These are phyloP conservation scores for Albula goreensis DNA, from an alignment of 2,113 vertebrate species.

Conservation along the genomic window DNA sequence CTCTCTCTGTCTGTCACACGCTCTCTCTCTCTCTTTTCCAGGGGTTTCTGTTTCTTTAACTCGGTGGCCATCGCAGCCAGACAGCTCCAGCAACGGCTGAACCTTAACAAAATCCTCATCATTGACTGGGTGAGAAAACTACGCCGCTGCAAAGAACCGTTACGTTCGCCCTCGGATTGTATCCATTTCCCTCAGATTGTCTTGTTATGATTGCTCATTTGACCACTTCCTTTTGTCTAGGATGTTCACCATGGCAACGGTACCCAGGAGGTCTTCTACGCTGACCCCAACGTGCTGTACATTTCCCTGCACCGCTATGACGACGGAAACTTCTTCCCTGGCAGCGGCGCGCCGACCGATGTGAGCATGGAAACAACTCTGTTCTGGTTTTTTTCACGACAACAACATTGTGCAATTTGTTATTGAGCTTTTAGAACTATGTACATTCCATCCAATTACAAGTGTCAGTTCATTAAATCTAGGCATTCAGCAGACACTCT, in stretches of 20 bases:
- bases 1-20: neutral
- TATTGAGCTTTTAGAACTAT: too few species aligned
- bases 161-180: neutral
- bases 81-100: constrained; percentile 76
- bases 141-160: constrained; percentile 14
- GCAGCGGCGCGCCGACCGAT: constrained; percentile 81
- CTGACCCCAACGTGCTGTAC: constrained; percentile 84
- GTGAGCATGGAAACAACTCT: constrained; percentile 52
- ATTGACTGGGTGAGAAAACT: constrained; percentile 87
- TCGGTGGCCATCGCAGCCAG: constrained; percentile 90
- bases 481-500: too few species aligned
- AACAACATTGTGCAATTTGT: neutral
- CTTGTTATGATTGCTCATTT: neutral
- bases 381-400: neutral
- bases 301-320: constrained; percentile 90
- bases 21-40: constrained; percentile 50
- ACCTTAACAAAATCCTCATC: constrained; percentile 86
- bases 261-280: constrained; percentile 87
- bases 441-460: too few species aligned
- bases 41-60: constrained; percentile 93
- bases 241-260: constrained; percentile 92
- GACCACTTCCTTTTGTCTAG: constrained; percentile 55
- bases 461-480: too few species aligned
- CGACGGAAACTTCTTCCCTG: constrained; percentile 85
- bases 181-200: constrained; percentile 14